Conservation (phyloP, 2,888 invertebrate species). For the Corbicula japonica region DNA sequence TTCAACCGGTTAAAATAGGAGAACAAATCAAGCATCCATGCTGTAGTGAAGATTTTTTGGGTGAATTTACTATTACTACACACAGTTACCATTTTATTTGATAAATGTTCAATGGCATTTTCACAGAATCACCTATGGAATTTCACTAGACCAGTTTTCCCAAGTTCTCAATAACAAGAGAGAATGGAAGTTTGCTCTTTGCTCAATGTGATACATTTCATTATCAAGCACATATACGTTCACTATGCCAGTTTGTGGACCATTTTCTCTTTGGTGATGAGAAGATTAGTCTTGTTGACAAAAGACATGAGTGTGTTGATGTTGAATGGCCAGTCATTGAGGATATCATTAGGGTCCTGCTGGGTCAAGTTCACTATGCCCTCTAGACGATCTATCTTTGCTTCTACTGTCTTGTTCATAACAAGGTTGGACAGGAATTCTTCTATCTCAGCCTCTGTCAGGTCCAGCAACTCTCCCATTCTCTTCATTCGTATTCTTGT, state of each 20-base stretch:
- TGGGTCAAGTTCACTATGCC: constrained; percentile 95
- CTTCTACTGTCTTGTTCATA: constrained; percentile 93
- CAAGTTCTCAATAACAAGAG: too few species aligned
- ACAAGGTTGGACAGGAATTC: constrained; percentile 96
- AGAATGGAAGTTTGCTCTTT: too few species aligned
- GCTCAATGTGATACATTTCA: too few species aligned
- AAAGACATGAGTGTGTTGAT: constrained; percentile 96
- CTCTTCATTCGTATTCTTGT: constrained; percentile 90
- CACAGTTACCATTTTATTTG: too few species aligned
- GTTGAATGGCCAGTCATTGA: constrained; percentile 98
- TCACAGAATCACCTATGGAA: too few species aligned
- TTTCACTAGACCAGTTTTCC: too few species aligned
- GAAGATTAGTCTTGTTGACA: constrained; percentile 98
- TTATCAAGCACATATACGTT: too few species aligned
- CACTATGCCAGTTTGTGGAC: constrained; percentile 86
- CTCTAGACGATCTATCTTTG: constrained; percentile 98
- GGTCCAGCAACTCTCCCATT: constrained; percentile 97
- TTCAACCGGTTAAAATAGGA: too few species aligned
- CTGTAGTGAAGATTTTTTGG: too few species aligned
- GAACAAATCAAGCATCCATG: too few species aligned
- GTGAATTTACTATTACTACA: too few species aligned
- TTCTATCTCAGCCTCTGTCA: constrained; percentile 93
- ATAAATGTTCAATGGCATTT: too few species aligned
- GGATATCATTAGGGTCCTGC: constrained; percentile 94
- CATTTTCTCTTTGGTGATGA: constrained; percentile 99